Evolutionary conservation across 1,140 invertebrate species (phyloP), one percentile per base, ranked within the genome.

Genomic region (Caenorhabditis inopinata): DNA sequence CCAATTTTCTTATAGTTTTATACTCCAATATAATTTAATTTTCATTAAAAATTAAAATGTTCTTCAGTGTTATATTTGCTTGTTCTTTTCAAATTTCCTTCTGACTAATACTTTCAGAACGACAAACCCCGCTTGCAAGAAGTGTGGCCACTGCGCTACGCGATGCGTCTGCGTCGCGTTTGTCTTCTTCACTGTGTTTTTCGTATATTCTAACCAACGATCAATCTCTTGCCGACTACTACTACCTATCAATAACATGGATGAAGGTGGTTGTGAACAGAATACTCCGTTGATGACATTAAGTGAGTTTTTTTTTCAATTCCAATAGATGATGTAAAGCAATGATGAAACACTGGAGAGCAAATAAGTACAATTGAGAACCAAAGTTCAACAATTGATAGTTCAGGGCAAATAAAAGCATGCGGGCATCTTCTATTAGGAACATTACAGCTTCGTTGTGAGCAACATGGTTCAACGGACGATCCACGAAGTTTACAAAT

Each of bases 401-500:
- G 2, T 68, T 42, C 12, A 68, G 58, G 58, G 23, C 58, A 68
- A 68, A 68, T 68, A 23, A 68, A 68, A 42, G 58, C 58, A 2
- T 68, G 58, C 32, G 32, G 32, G 0, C 58, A 68, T 68, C 58
- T 68, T 68, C 32, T 68, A 21, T 12, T 68, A 7, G 58, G 58
- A 21, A 68, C 58, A 16, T 16, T 68, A 3, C 58, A 68, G 23
- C 58, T 68, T 12, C 32, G 58, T 11, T 68, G 58, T 14, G 58
- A 68, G 21, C 32, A 35, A 38, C 29, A 68, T 21, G 32, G 32
- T 9, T 32, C 25, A 32, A 18, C 6, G 2, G 58, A 42, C 2
- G 58, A 68, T 68, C 58, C 58, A 21, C 25, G 58, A 68, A 68
- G 58, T n/a, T n/a, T n/a, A n/a, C n/a, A n/a, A n/a, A n/a, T n/a